phyloP scores from a whole-genome alignment of 2,797 vertebrate species.

The Smutsia temminckii region DNA sequence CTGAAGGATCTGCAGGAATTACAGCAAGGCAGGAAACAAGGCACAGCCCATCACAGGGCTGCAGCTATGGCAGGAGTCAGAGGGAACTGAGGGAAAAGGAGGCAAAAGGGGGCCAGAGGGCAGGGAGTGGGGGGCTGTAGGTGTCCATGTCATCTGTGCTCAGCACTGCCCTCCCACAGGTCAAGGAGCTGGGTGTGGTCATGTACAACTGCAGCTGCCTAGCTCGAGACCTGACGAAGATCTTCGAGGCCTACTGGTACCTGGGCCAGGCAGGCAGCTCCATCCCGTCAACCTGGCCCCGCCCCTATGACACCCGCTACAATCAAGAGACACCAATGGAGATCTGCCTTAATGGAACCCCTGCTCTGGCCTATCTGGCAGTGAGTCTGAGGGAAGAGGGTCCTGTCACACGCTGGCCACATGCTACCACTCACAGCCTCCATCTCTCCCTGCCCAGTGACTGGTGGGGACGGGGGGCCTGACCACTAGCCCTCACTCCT shows the following conservation, averaged over 20 bases:
- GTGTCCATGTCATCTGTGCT: neutral
- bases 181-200: slow-evolving; percentile 92
- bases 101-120: neutral
- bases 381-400: slow-evolving; percentile 81
- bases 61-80: neutral
- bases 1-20: neutral
- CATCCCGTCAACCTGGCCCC: slow-evolving; percentile 91
- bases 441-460: neutral
- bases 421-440: fast-evolving
- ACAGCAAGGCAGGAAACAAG: neutral
- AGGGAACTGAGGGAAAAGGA: neutral
- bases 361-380: slow-evolving; percentile 90
- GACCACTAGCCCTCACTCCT: too few species aligned
- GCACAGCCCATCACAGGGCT: neutral
- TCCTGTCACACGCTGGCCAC: fast-evolving
- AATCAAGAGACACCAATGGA: slow-evolving; percentile 91
- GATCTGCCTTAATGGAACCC: slow-evolving; percentile 89
- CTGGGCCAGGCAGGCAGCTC: slow-evolving; percentile 85
- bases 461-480: neutral
- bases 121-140: too few species aligned
- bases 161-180: slow-evolving; percentile 82
- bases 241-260: slow-evolving; percentile 95
- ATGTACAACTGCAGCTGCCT: slow-evolving; percentile 95
- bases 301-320: slow-evolving; percentile 89
- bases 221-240: slow-evolving; percentile 91